Percentiles rank a stretch among this genome's conserved stretches.
Evolutionary conservation across 2,113 vertebrate species (phyloP).

Genomic region (Zeus faber): DNA sequence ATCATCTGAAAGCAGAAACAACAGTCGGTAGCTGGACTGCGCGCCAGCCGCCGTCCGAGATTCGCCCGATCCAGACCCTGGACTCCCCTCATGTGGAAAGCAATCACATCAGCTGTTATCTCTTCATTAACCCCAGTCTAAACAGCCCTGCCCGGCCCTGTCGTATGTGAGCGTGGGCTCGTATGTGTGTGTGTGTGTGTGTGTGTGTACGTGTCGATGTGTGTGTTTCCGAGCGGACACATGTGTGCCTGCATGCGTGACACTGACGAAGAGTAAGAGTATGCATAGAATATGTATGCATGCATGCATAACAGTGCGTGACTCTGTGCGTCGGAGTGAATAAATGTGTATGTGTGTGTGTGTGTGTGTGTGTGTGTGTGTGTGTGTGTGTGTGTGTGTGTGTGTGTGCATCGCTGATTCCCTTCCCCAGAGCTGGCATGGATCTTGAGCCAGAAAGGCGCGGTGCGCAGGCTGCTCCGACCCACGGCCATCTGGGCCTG

Average conservation of each 20-base stretch:
- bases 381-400: slow-evolving; percentile 14
- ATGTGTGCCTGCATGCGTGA: slow-evolving; percentile 7
- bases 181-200: slow-evolving; percentile 8
- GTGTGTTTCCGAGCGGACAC: slow-evolving; percentile 4
- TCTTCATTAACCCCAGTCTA: slow-evolving; percentile 92
- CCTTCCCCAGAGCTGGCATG: slow-evolving; percentile 12
- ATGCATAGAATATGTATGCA: slow-evolving; percentile 1
- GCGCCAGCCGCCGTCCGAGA: background rate
- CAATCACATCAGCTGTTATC: slow-evolving; percentile 92
- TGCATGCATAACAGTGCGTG: slow-evolving; percentile 11
- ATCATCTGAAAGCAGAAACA: background rate
- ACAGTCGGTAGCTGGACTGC: slow-evolving; percentile 10
- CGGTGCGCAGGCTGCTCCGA: slow-evolving; percentile 5
- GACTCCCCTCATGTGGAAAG: slow-evolving; percentile 71
- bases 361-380: slow-evolving; percentile 12
- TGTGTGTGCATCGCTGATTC: slow-evolving; percentile 39
- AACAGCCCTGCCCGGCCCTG: slow-evolving; percentile 73
- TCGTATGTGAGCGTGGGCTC: slow-evolving; percentile 23
- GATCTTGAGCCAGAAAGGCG: slow-evolving; percentile 36
- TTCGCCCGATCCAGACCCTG: background rate
- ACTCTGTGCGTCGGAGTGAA: background rate
- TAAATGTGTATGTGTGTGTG: background rate
- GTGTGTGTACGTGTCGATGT: slow-evolving; percentile 1
- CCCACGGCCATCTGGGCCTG: slow-evolving; percentile 52
- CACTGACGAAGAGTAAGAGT: slow-evolving; percentile 7